phyloP scores from a whole-genome alignment of 2,797 vertebrate genomes.

The Gephyroberyx darwinii region DNA sequence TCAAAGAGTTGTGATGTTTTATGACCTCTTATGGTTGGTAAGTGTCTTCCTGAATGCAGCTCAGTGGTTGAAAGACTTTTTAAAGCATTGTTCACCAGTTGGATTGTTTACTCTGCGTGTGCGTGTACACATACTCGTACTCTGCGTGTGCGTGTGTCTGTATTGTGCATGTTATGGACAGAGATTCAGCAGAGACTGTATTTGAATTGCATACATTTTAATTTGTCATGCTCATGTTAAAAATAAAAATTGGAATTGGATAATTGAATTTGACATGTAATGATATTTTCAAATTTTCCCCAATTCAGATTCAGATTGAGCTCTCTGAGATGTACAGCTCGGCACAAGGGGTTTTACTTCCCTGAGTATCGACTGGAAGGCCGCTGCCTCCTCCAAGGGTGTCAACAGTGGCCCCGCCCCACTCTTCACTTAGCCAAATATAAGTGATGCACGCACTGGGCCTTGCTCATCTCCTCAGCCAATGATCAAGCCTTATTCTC shows the following conservation, averaged over 20 bases:
- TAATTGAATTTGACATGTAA: too few species aligned
- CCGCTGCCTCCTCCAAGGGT: too few species aligned
- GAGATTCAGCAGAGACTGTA: neutral
- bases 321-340: too few species aligned
- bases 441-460: too few species aligned
- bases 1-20: slow-evolving; percentile 24
- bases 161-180: too few species aligned
- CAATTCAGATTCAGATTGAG: too few species aligned
- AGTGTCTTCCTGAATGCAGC: slow-evolving; percentile 11
- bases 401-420: neutral
- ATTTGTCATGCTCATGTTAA: neutral
- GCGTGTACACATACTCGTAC: too few species aligned
- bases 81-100: slow-evolving; percentile 23
- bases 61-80: slow-evolving; percentile 10
- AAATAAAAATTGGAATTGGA: neutral
- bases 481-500: neutral
- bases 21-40: slow-evolving; percentile 8
- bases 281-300: too few species aligned
- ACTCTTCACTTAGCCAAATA: too few species aligned
- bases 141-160: neutral
- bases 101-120: slow-evolving; percentile 1
- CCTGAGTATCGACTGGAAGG: neutral
- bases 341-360: neutral
- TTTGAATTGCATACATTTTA: neutral
- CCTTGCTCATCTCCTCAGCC: neutral